phyloP scores from a whole-genome alignment of 2,888 invertebrate genomes.

The Drosophila fungiperda region DNA sequence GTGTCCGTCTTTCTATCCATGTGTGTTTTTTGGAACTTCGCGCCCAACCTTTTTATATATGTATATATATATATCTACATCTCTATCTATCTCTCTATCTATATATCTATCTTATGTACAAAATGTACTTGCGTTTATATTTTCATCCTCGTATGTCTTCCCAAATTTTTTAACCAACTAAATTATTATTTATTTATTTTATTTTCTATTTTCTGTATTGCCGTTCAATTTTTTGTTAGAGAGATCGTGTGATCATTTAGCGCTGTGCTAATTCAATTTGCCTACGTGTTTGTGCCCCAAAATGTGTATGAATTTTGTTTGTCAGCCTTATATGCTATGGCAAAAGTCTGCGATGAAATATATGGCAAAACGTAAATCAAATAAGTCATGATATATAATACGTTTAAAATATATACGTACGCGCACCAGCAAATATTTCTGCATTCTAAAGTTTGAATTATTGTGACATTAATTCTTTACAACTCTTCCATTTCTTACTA shows the following conservation, averaged over 20 bases:
- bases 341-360: slow-evolving; percentile 17
- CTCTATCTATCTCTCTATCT: slow-evolving; percentile 37
- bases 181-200: slow-evolving; percentile 40
- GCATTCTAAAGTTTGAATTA: background rate
- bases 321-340: slow-evolving; percentile 35
- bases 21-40: slow-evolving; percentile 47
- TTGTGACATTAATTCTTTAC: background rate
- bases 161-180: slow-evolving; percentile 64
- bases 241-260: slow-evolving; percentile 83
- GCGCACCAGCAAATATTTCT: background rate
- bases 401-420: background rate
- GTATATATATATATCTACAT: slow-evolving; percentile 23
- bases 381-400: slow-evolving; percentile 14
- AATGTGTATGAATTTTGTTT: slow-evolving; percentile 37
- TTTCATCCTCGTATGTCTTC: slow-evolving; percentile 26
- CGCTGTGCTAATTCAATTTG: slow-evolving; percentile 79
- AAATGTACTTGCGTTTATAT: slow-evolving; percentile 39
- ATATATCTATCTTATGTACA: slow-evolving; percentile 33
- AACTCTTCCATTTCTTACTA: slow-evolving; percentile 8
- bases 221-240: slow-evolving; percentile 61
- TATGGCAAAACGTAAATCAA: slow-evolving; percentile 15
- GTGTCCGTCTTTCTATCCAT: slow-evolving; percentile 27
- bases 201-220: slow-evolving; percentile 29
- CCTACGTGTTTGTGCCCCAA: slow-evolving; percentile 34
- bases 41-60: slow-evolving; percentile 63